Base-by-base conservation (phyloP, 92 coral and sea anemone species). In the Chrysogorgia sp. region DNA sequence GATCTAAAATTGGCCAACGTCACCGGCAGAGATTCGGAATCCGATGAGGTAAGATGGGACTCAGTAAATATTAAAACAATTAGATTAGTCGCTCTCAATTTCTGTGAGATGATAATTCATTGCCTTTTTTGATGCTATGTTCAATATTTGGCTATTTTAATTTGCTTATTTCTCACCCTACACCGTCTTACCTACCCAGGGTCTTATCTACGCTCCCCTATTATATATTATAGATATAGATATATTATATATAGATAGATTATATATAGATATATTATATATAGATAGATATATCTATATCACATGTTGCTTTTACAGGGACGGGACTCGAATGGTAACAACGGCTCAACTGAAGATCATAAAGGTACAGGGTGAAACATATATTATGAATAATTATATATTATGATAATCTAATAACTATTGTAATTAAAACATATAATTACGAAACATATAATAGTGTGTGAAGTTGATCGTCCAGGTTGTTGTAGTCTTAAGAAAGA, bases 1-100 rank as follows among this genome's bases (percentile, higher is more conserved):
- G 79, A 72, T 72, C 79, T 72, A 20, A 72, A 72, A 56, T 72
- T 72, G 49, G 79, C 79, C 12, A 72, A 12, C 15, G 79, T 72
- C 12, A 56, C 79, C 19, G 79, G 79, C 21, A 72, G 79, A 19
- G 64, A 56, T 72, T 55, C 79, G 15, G 79, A 72, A 26, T 69
- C 76, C 0, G 76, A 53, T 20, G 79, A 72, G 65, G 79, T 72
- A 55, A 45, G 76, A 30, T 3, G 13, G 28, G 5, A 3, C 32
- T 7, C 63, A 56, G 7, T 13, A 13, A 21, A 23, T 10, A 14
- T 13, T 56, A 56, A 13, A 13, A 8, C 0, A 58, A 14, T 10
- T 24, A 58, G 0, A 1, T 12, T 0, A 1, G 29, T 28, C 23
- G 21, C 1, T 12, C 29, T 14, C 22, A 19, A 58, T 24, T 58